Base-by-base conservation (phyloP, 35 echinoderm and acorn worm species). In the Lytechinus variegatus region DNA sequence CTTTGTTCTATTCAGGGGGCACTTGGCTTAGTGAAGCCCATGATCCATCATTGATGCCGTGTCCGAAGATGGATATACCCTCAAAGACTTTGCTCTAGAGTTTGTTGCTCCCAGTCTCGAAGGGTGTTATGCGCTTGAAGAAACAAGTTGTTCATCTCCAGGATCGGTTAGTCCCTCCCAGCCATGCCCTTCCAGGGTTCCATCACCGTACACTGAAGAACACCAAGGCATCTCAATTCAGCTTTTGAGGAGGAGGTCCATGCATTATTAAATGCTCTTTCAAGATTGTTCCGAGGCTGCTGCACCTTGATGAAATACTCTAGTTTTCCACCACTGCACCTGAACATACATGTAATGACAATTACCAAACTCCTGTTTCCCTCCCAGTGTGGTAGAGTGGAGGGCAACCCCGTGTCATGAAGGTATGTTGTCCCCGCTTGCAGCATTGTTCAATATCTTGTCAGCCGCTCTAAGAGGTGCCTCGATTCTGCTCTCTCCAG, bases 321-420 rank as follows among this genome's bases (percentile, higher is more conserved):
- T 9, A 55, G 10, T 21, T 95, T 96, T n/a, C 54, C 27, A 60
- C 56, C 86, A 44, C 27, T 10, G n/a, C 86, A 96, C 12, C 8
- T 29, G 54, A 87, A 95, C 10, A 90, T n/a, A n/a, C n/a, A n/a
- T n/a, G n/a, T n/a, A 27, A 96, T 27, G 10, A 53, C 66, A 89
- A 91, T 95, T 58, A 33, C 54, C 52, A 94, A 94, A 96, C 2
- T 89, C 5, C 96, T 44, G 44, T 96, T 96, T 51, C 96, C 94
- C 1, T 95, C 94, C 93, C 86, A 96, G 9, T 93, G 52, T 28
- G 96, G 96, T 61, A 96, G 51, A 96, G 5, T 86, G 86, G 94
- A 51, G 52, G 16, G 52, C 89, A 96, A 87, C 9, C 96, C 95
- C 61, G 52, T 95, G 14, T 55, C 27, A 90, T 8, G n/a, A 57